Base-by-base conservation (phyloP, 2,888 invertebrate species). In the Chloromyia formosa region DNA sequence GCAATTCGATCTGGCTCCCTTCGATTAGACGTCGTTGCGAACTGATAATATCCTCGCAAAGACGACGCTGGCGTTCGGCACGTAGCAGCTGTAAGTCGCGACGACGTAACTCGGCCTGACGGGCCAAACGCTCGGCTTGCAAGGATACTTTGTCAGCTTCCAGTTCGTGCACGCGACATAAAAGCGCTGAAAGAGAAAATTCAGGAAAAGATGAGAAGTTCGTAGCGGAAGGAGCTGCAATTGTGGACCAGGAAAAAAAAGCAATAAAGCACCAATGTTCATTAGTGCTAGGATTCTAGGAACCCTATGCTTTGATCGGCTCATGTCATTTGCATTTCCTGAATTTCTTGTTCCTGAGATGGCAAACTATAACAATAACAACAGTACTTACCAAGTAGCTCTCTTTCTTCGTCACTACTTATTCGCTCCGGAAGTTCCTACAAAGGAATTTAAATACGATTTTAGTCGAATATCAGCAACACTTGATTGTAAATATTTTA, bases 121-220 rank as follows among this genome's bases (percentile, higher is more conserved):
- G 89, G 62, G 95, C 92, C 74, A 96, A 87, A 45, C 94, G 88
- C 82, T 94, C 94, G 1, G 95, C 94, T 85, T 96, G 95, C 80
- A 96, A 87, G 80, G 96, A 96, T 86, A 94, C 91, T 86, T 96
- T 97, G 84, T 96, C 95, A 0, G 97, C 96, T 86, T 97, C 97
- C 74, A 97, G 87, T 85, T 96, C 95, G 83, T 97, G 97, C 53
- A 97, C 96, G 78, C 94, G 90, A 81, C 96, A 94, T 83, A 98
- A 91, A 66, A 98, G 87, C 22, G 93, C 92, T 75, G 95, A 3
- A 75, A 75, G 18, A 85, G 14, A 18, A 58, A 58, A 35, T 35
- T 35, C 27, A 35, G 27, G 27, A 35, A 35, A 35, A 35, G n/a
- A 35, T 35, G 27, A 2, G 7, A 7, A 7, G 2, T 35, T 7